phyloP scores from a whole-genome alignment of 2,113 vertebrate genomes.

The Crotalus viridis region DNA sequence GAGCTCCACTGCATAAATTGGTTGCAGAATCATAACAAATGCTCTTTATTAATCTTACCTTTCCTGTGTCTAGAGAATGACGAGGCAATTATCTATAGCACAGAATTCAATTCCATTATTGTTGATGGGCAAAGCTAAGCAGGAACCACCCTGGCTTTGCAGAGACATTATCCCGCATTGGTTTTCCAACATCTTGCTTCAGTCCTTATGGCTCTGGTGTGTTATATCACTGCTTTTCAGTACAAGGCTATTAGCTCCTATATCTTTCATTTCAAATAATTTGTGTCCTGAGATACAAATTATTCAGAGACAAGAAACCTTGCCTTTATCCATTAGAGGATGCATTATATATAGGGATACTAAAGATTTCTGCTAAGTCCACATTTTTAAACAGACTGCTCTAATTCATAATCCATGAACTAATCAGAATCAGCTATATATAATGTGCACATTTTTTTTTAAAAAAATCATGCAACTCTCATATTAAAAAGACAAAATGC shows the following conservation, averaged over 20 bases:
- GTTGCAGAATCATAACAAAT: slow-evolving; percentile 71
- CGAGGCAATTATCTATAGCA: slow-evolving; percentile 58
- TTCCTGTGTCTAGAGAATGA: slow-evolving; percentile 51
- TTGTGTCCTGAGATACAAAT: background rate
- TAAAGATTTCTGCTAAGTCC: background rate
- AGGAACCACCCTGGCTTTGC: slow-evolving; percentile 27
- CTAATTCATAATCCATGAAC: background rate
- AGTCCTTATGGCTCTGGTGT: slow-evolving; percentile 18
- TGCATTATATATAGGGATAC: background rate
- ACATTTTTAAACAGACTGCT: background rate
- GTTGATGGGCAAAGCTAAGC: slow-evolving; percentile 38
- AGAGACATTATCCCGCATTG: slow-evolving; percentile 5
- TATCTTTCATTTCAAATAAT: background rate
- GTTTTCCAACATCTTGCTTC: slow-evolving; percentile 5
- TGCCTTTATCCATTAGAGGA: background rate
- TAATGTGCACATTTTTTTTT: background rate
- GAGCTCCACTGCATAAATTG: slow-evolving; percentile 70
- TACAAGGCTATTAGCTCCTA: slow-evolving; percentile 16
- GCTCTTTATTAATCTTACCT: slow-evolving; percentile 72
- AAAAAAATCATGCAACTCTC: background rate
- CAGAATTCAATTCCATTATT: slow-evolving; percentile 56
- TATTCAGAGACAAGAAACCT: background rate
- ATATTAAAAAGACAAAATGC: background rate
- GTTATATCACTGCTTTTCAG: background rate
- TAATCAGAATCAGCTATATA: background rate